phyloP scores from a whole-genome alignment of 2,113 vertebrate genomes.

The Bos indicus region DNA sequence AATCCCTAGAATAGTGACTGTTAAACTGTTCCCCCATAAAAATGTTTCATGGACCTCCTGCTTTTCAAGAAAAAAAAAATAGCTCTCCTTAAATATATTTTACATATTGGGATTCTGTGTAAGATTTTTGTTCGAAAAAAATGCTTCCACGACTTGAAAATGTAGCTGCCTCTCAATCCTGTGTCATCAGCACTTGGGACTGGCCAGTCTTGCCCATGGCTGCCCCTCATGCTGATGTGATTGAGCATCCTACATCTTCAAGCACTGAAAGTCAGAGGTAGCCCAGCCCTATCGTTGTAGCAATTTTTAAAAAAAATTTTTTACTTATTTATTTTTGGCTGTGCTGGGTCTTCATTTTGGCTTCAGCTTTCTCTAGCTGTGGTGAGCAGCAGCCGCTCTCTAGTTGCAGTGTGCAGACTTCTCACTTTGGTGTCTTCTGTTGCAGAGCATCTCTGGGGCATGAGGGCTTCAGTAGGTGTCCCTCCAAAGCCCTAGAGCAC shows the following conservation, averaged over 20 bases:
- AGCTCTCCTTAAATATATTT: not conserved
- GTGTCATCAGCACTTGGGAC: not conserved
- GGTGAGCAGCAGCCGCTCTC: not conserved
- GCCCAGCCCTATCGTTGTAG: not conserved
- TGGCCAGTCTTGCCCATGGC: not conserved
- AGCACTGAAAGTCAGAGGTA: not conserved
- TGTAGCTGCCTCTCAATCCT: not conserved
- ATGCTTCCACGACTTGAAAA: not conserved
- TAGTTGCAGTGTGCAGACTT: not conserved
- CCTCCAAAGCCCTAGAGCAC: not conserved
- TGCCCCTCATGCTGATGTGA: fast-evolving
- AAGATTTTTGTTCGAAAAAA: not conserved
- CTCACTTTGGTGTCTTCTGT: not conserved
- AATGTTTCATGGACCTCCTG: not conserved
- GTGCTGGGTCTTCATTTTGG: not conserved
- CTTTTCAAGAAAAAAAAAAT: not conserved
- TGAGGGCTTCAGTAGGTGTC: not conserved
- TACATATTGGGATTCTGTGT: not conserved
- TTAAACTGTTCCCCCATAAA: not conserved
- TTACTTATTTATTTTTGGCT: not conserved
- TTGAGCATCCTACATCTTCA: not conserved
- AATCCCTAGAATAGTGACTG: not conserved
- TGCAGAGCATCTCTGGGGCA: not conserved
- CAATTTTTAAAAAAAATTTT: not conserved
- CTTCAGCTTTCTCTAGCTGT: not conserved